Evolutionary conservation across 1,140 invertebrate genomes (phyloP).

Genomic region (Oryctes rhinoceros): DNA sequence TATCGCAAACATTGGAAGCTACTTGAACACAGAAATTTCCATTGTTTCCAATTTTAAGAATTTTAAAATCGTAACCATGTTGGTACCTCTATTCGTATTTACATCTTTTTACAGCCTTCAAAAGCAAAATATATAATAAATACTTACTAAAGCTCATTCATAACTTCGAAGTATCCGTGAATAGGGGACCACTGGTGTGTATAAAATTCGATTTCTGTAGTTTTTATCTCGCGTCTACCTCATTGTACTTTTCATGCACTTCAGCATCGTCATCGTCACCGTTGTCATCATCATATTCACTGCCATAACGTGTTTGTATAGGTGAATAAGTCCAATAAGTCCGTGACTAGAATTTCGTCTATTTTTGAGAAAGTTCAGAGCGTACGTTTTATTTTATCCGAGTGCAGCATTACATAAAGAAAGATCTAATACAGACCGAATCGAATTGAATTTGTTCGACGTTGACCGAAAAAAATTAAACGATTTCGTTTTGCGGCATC

Average conservation of each 20-base stretch:
- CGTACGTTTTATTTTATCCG: slow-evolving; percentile 29
- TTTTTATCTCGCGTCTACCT: slow-evolving; percentile 15
- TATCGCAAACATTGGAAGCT: background rate
- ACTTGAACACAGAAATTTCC: background rate
- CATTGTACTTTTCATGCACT: slow-evolving; percentile 5
- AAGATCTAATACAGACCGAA: slow-evolving; percentile 37
- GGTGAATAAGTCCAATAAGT: slow-evolving; percentile 7
- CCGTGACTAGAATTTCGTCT: slow-evolving; percentile 26
- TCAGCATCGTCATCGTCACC: slow-evolving; percentile 13
- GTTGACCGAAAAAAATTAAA: slow-evolving; percentile 37
- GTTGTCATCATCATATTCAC: slow-evolving; percentile 18
- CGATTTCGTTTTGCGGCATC: slow-evolving; percentile 29
- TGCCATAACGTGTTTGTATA: slow-evolving; percentile 27
- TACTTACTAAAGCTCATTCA: slow-evolving; percentile 18
- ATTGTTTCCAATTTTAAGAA: background rate
- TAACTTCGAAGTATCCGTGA: slow-evolving; percentile 27
- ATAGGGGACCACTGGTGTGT: slow-evolving; percentile 26
- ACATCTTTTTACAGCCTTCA: background rate
- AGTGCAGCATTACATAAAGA: slow-evolving; percentile 33
- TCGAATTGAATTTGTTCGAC: slow-evolving; percentile 40
- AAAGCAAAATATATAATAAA: slow-evolving; percentile 18
- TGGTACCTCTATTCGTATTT: background rate
- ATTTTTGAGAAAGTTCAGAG: slow-evolving; percentile 31
- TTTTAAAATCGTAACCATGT: background rate
- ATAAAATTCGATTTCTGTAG: slow-evolving; percentile 27